Percentiles rank a stretch among this genome's conserved stretches.
Evolutionary conservation across 2,888 invertebrate genomes (phyloP).

Genomic region (Meloe dianella): DNA sequence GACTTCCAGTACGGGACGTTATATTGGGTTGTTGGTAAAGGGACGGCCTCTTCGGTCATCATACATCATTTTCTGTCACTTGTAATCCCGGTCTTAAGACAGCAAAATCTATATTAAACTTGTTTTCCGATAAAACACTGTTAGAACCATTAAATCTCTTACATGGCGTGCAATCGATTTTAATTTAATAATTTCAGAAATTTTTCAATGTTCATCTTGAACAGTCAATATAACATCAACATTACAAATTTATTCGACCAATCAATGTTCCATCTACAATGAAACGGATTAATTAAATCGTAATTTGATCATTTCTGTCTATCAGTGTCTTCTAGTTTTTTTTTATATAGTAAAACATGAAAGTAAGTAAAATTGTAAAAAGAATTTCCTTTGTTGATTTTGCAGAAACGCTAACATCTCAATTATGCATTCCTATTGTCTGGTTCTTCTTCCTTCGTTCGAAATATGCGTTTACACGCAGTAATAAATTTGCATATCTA

Average conservation of each 20-base stretch:
- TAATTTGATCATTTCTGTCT: no score
- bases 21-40: not conserved
- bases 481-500: conserved; percentile 37
- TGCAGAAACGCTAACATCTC: conserved; percentile 43
- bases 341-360: conserved; percentile 10
- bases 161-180: conserved; percentile 30
- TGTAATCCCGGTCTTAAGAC: conserved; percentile 44
- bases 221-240: not conserved
- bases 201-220: not conserved
- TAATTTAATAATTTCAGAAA: not conserved
- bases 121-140: conserved; percentile 43
- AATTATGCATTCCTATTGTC: conserved; percentile 41
- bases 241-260: conserved; percentile 22
- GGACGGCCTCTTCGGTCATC: conserved; percentile 48
- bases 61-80: conserved; percentile 51
- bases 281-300: conserved; percentile 18
- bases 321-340: no score
- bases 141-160: conserved; percentile 39
- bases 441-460: conserved; percentile 33
- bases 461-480: conserved; percentile 39
- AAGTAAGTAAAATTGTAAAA: not conserved
- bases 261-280: conserved; percentile 6
- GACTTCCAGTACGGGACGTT: conserved; percentile 12
- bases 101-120: conserved; percentile 44
- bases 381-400: conserved; percentile 40